Evolutionary conservation across 2,888 invertebrate species (phyloP).

Genomic region (Noctua janthina): DNA sequence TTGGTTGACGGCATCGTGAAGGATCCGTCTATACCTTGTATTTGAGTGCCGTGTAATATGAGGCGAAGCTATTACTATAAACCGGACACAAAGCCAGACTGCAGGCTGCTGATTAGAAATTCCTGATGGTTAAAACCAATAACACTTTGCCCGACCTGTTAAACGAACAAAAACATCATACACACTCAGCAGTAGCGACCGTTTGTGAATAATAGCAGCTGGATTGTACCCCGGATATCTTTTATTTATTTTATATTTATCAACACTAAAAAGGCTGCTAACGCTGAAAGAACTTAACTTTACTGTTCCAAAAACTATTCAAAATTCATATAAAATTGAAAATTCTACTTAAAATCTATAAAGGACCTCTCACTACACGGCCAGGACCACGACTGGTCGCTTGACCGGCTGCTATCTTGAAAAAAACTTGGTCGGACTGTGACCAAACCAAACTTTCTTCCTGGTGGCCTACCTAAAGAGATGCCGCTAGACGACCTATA

Average conservation of each 20-base stretch:
- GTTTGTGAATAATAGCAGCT: neutral
- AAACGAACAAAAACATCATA: neutral
- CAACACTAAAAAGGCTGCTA: neutral
- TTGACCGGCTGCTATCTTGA: neutral
- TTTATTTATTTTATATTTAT: neutral
- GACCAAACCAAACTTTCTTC: neutral
- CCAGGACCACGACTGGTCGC: neutral
- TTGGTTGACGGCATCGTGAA: neutral
- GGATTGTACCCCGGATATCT: neutral
- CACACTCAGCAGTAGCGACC: neutral
- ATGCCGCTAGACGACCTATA: too few relatives aligned
- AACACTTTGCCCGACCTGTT: neutral
- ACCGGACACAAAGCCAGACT: neutral
- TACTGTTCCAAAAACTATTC: neutral
- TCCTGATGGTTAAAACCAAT: neutral
- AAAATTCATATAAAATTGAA: neutral
- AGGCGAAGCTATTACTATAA: neutral
- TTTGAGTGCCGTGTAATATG: neutral
- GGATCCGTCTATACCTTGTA: neutral
- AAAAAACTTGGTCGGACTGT: neutral
- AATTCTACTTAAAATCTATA: neutral
- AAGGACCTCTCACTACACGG: neutral
- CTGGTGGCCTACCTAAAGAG: neutral
- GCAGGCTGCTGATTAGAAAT: neutral
- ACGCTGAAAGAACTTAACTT: neutral